A percentile compares a stretch with the other conserved stretches of the same genome.
These are phyloP conservation scores for Chloroclystis v-ata DNA, from an alignment of 2,888 invertebrate genomes.

Conservation along the genomic window DNA sequence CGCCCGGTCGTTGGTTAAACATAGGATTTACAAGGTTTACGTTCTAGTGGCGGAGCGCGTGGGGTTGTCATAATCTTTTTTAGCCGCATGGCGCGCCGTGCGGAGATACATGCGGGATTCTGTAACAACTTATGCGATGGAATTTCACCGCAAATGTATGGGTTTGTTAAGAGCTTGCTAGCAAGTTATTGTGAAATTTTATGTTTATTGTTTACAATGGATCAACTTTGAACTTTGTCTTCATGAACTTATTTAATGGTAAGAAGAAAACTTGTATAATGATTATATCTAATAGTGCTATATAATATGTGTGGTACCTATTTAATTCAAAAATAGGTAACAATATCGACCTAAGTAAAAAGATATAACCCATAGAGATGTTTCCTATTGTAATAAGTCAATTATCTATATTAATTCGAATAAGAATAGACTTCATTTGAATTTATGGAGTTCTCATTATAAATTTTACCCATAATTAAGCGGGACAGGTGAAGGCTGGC, in stretches of 20 bases:
- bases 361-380: no score
- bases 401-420: neutral
- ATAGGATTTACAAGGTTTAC: conserved; percentile 63
- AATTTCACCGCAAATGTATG: conserved; percentile 44
- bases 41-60: conserved; percentile 54
- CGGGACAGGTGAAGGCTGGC: conserved; percentile 23
- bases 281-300: no score
- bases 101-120: conserved; percentile 59
- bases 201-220: conserved; percentile 10
- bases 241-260: no score
- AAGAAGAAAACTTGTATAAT: no score
- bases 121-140: conserved; percentile 54
- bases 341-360: no score
- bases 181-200: conserved; percentile 16
- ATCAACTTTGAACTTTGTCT: conserved; percentile 5
- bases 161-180: conserved; percentile 11
- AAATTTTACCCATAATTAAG: conserved; percentile 32
- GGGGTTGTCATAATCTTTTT: conserved; percentile 76
- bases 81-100: conserved; percentile 66
- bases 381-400: no score
- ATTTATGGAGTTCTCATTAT: neutral
- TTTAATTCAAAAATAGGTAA: no score
- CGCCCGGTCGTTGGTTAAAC: conserved; percentile 32
- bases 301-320: no score
- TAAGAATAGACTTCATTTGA: neutral